phyloP scores from a whole-genome alignment of 2,113 vertebrate species.

The Pituophis catenifer region DNA sequence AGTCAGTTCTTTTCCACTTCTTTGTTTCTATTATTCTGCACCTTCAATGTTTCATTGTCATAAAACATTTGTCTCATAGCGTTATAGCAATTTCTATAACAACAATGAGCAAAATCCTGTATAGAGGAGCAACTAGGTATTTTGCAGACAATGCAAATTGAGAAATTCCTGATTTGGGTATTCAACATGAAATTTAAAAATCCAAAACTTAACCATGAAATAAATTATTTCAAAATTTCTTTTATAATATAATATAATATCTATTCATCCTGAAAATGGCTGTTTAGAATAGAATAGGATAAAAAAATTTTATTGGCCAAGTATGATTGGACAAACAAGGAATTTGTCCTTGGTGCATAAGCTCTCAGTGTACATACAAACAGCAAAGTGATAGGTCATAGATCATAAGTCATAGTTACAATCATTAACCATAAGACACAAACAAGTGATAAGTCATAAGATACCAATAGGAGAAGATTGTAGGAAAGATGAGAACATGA shows the following conservation, averaged over 20 bases:
- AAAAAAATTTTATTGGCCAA: background rate
- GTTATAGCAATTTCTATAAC: background rate
- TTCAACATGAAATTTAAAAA: background rate
- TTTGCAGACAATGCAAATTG: background rate
- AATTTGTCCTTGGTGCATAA: background rate
- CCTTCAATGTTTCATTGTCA: background rate
- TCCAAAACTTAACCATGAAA: background rate
- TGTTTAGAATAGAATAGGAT: background rate
- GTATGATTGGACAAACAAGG: background rate
- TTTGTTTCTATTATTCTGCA: background rate
- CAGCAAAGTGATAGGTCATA: background rate
- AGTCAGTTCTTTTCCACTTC: background rate
- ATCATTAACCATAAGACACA: background rate
- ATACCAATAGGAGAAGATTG: background rate
- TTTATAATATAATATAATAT: background rate
- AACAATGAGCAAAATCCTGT: background rate
- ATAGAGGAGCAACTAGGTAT: background rate
- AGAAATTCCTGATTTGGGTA: background rate
- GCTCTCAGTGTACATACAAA: background rate
- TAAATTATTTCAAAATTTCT: too few species aligned
- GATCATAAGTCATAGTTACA: background rate
- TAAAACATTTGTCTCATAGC: background rate
- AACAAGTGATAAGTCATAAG: background rate
- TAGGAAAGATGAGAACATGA: background rate
- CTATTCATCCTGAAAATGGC: background rate